Conservation (phyloP, 37 sponge, comb jelly and placozoan genomes). For the Cladorhizidae sp. region DNA sequence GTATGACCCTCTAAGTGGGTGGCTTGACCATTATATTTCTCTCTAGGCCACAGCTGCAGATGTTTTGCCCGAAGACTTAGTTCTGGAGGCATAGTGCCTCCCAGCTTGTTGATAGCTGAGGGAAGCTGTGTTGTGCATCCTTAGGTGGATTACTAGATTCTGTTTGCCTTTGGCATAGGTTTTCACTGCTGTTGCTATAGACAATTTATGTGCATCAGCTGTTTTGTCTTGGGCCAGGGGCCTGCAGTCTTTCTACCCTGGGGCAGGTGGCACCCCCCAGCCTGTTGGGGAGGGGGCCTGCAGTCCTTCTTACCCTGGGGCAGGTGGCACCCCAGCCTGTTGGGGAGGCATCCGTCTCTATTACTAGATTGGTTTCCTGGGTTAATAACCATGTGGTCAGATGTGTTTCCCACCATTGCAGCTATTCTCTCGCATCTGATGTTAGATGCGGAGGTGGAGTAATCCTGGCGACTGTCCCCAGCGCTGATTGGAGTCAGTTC, state of each 20-base stretch:
- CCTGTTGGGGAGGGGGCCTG: too few relatives aligned
- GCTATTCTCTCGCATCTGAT: conserved; percentile 14
- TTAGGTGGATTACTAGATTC: too few relatives aligned
- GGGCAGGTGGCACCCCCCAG: too few relatives aligned
- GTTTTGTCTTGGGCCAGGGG: conserved; percentile 47
- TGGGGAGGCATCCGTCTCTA: conserved; percentile 53
- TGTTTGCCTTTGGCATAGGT: conserved; percentile 28
- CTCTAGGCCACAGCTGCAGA: conserved; percentile 56
- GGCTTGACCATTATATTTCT: conserved; percentile 22
- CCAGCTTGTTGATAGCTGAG: conserved; percentile 48
- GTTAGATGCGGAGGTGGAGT: neutral
- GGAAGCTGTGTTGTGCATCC: conserved; percentile 48
- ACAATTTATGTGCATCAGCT: conserved; percentile 55
- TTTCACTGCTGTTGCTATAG: conserved; percentile 59
- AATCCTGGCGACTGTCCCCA: neutral
- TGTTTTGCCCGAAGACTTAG: conserved; percentile 13
- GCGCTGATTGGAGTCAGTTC: neutral
- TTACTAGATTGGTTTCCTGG: neutral
- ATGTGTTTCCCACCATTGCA: conserved; percentile 47
- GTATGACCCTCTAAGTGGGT: too few relatives aligned
- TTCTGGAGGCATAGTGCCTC: conserved; percentile 32
- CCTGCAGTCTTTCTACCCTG: conserved; percentile 41
- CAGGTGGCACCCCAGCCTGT: conserved; percentile 55
- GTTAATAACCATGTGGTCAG: conserved; percentile 21
- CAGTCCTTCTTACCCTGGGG: too few relatives aligned